Conservation (phyloP, 2,797 vertebrate genomes). For the Microctenopoma lineatum region DNA sequence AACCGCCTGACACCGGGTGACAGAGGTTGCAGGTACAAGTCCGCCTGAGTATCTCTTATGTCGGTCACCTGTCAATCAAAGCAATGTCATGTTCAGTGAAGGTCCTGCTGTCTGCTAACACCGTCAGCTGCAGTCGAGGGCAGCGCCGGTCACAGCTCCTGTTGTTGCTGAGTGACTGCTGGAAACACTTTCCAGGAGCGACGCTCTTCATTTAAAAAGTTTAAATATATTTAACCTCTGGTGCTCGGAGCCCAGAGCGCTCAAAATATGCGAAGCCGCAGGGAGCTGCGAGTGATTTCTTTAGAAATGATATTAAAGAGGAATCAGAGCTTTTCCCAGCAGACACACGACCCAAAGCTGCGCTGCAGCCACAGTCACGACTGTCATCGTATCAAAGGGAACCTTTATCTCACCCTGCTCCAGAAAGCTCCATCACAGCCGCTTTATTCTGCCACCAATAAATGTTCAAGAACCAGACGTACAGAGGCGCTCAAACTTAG, state of each 20-base stretch:
- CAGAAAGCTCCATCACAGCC: slow-evolving; percentile 17
- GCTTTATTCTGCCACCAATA: slow-evolving; percentile 44
- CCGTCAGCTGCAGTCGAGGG: not conserved
- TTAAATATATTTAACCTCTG: slow-evolving; percentile 54
- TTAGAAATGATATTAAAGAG: slow-evolving; percentile 59
- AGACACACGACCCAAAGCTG: slow-evolving; percentile 45
- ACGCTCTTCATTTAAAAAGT: slow-evolving; percentile 35
- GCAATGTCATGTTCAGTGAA: not conserved
- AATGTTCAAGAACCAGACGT: slow-evolving; percentile 23
- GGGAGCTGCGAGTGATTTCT: slow-evolving; percentile 45
- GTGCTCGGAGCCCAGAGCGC: slow-evolving; percentile 12
- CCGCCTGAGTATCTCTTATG: slow-evolving; percentile 14
- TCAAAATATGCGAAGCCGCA: slow-evolving; percentile 17
- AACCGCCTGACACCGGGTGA: slow-evolving; percentile 33
- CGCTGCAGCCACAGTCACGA: slow-evolving; percentile 49
- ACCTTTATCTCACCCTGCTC: slow-evolving; percentile 54
- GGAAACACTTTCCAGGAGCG: slow-evolving; percentile 43
- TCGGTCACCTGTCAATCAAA: slow-evolving; percentile 51
- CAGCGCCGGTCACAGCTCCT: not conserved
- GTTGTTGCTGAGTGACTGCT: slow-evolving; percentile 15
- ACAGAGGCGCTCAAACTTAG: not conserved
- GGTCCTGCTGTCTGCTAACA: not conserved
- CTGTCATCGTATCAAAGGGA: slow-evolving; percentile 57
- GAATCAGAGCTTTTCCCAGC: slow-evolving; percentile 45
- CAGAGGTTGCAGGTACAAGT: slow-evolving; percentile 45